A percentile compares a stretch with the other conserved stretches of the same genome.
Conservation (phyloP, 2,888 invertebrate species). For the Chrysolina haemoptera region DNA sequence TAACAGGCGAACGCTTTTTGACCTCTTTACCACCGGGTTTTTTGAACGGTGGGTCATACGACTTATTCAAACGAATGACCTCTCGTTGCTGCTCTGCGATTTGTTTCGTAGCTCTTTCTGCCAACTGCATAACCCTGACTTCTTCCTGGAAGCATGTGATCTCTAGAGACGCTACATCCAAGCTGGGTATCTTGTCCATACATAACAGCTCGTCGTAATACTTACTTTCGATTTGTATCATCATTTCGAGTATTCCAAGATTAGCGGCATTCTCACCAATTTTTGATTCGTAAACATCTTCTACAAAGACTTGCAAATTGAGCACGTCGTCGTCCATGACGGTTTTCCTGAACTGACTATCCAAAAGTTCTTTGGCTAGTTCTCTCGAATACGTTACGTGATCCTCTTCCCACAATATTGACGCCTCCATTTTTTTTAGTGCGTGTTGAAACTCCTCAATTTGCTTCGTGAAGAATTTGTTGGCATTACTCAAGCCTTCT, state of each 20-base stretch:
- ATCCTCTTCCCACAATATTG: constrained; percentile 71
- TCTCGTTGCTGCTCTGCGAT: constrained; percentile 71
- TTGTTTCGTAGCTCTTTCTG: constrained; percentile 74
- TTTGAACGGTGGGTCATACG: constrained; percentile 66
- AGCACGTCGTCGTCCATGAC: constrained; percentile 74
- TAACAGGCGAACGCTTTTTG: constrained; percentile 61
- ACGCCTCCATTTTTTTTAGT: constrained; percentile 68
- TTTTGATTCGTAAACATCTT: constrained; percentile 77
- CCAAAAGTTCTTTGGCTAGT: constrained; percentile 73
- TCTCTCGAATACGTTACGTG: constrained; percentile 71
- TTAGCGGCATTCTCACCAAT: constrained; percentile 74
- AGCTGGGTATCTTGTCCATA: constrained; percentile 73
- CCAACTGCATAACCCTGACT: constrained; percentile 70
- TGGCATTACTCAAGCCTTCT: constrained; percentile 69
- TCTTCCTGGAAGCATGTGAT: constrained; percentile 72
- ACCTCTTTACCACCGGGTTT: constrained; percentile 53
- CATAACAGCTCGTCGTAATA: constrained; percentile 70
- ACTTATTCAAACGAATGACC: constrained; percentile 69
- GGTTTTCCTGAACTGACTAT: constrained; percentile 73
- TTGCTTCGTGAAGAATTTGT: constrained; percentile 65
- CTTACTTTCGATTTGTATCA: constrained; percentile 74
- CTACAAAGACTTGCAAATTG: constrained; percentile 74
- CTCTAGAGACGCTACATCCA: constrained; percentile 72
- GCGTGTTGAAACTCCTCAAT: constrained; percentile 67
- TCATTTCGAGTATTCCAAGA: constrained; percentile 72